Evolutionary conservation across 2,113 vertebrate species (phyloP), one percentile per base, ranked within the genome.

Genomic region (Calypte anna): DNA sequence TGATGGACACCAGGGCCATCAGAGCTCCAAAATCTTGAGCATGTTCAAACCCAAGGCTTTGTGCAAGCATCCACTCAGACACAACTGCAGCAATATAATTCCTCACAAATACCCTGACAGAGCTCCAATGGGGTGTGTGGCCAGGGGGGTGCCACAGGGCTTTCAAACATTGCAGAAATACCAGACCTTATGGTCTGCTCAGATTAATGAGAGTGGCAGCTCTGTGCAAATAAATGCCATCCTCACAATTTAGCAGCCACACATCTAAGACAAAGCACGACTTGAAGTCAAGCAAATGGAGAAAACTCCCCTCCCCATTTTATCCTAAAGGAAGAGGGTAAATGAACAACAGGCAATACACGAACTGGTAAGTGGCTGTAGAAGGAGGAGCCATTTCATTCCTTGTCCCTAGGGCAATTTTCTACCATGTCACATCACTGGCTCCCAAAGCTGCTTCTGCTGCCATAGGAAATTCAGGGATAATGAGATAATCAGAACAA

Each of bases 21-120:
- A 25, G 59, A 19, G 40, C 67, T 80, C 24, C 28, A 8, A 21
- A 24, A 27, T 46, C 66, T 23, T 20, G 55, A 28, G 22, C 10
- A 1, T 53, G 14, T 53, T 27, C 64, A 22, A 22, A 15, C 31
- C 50, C 7, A 0, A 17, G 21, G 10, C 40, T 81, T 69, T 57
- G 2, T 18, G 13, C 36, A 27, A 48, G 2, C 30, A 28, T 27
- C n/a, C 31, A 2, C n/a, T 33, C 0, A 5, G 67, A 5, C 64
- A 6, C 40, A 12, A 0, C 25, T 36, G 3, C 36, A 25, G 38
- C 0, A 7, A 6, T 4, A 20, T 9, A 9, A 63, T 20, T 43
- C 28, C 53, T 59, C 8, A 2, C 8, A 9, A 14, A 25, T 40
- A 7, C 27, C 1, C 2, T 30, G 31, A 24, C 28, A 14, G 24